These are phyloP conservation scores for Leucoraja ocellata DNA, from an alignment of 2,797 vertebrate species.

Conservation along the genomic window DNA sequence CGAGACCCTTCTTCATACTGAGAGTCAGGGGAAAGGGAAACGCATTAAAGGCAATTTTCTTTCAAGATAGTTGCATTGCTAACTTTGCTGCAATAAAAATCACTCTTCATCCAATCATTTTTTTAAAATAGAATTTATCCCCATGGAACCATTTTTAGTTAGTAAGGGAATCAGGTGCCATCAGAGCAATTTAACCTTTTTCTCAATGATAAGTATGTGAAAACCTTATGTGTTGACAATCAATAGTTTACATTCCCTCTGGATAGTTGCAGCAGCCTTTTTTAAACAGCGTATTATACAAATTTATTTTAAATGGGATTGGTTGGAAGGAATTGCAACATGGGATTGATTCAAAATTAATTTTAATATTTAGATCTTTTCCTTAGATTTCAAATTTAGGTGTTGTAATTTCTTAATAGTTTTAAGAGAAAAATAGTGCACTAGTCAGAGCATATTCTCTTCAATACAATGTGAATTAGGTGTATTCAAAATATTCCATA, in stretches of 20 bases:
- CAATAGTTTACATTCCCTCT: not conserved
- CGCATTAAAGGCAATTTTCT: too few relatives aligned
- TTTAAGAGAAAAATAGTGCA: not conserved
- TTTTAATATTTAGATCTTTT: conserved; percentile 9
- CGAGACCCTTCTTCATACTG: too few relatives aligned
- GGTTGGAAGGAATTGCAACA: not conserved
- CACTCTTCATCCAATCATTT: not conserved
- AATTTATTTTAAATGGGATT: conserved; percentile 4
- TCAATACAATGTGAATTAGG: too few relatives aligned
- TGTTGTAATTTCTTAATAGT: not conserved
- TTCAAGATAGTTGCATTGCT: not conserved
- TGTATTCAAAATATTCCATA: not conserved
- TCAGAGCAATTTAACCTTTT: not conserved
- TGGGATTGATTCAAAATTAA: not conserved
- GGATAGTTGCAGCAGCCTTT: not conserved
- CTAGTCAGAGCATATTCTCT: not conserved
- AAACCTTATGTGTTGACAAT: not conserved
- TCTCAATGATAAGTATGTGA: not conserved
- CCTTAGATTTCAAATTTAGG: conserved; percentile 16
- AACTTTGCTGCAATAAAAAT: not conserved
- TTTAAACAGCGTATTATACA: not conserved
- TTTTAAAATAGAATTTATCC: not conserved
- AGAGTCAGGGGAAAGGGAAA: too few relatives aligned
- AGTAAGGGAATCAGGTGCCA: not conserved
- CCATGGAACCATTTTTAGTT: not conserved